phyloP scores from a whole-genome alignment of 2,113 vertebrate genomes.

The Chinchilla lanigera region DNA sequence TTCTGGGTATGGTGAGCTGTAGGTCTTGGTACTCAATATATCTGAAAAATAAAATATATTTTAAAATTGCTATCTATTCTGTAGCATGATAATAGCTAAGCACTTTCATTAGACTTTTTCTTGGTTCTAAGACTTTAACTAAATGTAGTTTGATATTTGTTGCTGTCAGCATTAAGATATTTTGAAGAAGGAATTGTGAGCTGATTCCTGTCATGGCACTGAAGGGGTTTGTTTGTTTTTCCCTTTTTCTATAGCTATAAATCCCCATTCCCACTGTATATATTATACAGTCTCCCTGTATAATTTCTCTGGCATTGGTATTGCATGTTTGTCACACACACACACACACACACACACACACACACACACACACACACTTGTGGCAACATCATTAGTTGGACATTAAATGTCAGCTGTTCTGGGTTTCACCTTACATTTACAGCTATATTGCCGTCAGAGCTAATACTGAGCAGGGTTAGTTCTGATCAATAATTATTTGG shows the following conservation, averaged over 20 bases:
- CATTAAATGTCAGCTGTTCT: constrained; percentile 40
- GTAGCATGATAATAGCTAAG: not conserved
- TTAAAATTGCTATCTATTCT: constrained; percentile 20
- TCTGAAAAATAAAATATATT: not conserved
- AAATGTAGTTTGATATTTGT: constrained; percentile 18
- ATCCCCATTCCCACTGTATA: not conserved
- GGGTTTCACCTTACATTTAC: not conserved
- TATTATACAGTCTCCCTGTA: constrained; percentile 34
- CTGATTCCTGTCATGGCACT: not conserved
- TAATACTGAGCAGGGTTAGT: not conserved
- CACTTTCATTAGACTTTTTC: constrained; percentile 25
- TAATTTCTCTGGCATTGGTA: constrained; percentile 13
- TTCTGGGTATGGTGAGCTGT: not conserved
- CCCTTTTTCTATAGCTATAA: constrained; percentile 40
- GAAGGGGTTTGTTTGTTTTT: constrained; percentile 14
- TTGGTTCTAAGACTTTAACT: constrained; percentile 21
- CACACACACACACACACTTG: not conserved
- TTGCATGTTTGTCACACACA: not conserved
- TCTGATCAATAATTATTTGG: constrained; percentile 47
- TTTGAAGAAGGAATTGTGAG: constrained; percentile 41
- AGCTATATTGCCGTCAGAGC: constrained; percentile 17
- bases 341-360: not conserved
- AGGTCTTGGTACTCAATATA: constrained; percentile 30
- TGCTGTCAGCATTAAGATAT: not conserved
- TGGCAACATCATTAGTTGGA: constrained; percentile 47